phyloP scores from a whole-genome alignment of 2,888 invertebrate genomes.

The Tryphoninae sp. region DNA sequence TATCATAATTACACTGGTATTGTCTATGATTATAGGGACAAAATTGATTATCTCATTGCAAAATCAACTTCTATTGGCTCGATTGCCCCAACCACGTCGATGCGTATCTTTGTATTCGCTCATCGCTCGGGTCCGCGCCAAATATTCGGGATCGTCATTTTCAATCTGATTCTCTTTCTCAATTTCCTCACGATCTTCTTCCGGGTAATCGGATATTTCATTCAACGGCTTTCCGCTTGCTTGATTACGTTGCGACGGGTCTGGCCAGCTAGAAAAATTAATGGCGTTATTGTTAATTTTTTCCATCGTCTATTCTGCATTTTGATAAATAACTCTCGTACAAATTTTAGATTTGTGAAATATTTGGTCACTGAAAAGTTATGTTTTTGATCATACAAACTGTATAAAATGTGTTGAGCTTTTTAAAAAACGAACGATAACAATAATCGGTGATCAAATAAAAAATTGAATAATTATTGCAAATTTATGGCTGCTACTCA shows the following conservation, averaged over 20 bases:
- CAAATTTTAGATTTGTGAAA: neutral
- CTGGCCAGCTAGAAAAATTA: slow-evolving; percentile 74
- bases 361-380: neutral
- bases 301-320: slow-evolving; percentile 15
- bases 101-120: slow-evolving; percentile 96
- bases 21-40: neutral
- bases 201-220: slow-evolving; percentile 63
- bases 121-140: slow-evolving; percentile 86
- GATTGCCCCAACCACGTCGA: slow-evolving; percentile 93
- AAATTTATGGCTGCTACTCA: slow-evolving; percentile 79
- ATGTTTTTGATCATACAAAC: neutral
- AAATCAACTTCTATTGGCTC: slow-evolving; percentile 88
- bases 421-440: no score
- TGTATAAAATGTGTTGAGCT: no score
- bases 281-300: neutral
- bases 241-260: slow-evolving; percentile 70
- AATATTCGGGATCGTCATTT: slow-evolving; percentile 87
- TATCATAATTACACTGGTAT: neutral
- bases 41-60: neutral
- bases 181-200: slow-evolving; percentile 84
- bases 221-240: slow-evolving; percentile 69
- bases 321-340: no score
- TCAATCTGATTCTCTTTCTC: slow-evolving; percentile 86
- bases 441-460: neutral
- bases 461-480: neutral